Evolutionary conservation across 2,797 vertebrate species (phyloP).

Genomic region (Sorex maritimensis): DNA sequence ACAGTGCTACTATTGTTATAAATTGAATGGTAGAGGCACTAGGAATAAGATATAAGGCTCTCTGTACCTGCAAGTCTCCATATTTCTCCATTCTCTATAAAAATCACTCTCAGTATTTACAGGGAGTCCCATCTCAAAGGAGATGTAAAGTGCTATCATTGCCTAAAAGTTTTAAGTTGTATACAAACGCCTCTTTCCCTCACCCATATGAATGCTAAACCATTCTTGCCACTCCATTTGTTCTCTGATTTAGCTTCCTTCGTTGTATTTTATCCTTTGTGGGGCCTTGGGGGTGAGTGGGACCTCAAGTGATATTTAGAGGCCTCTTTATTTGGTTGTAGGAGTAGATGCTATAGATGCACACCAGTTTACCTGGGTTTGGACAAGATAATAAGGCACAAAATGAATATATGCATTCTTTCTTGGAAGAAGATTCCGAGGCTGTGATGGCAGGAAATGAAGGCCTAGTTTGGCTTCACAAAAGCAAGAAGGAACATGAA

Average conservation of each 20-base stretch:
- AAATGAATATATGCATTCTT: neutral
- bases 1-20: neutral
- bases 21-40: neutral
- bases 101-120: neutral
- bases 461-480: neutral
- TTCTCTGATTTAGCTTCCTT: neutral
- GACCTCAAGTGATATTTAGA: neutral
- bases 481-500: neutral
- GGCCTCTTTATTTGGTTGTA: neutral
- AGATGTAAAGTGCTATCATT: neutral
- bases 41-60: neutral
- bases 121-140: neutral
- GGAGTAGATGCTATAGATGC: neutral
- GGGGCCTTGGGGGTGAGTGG: too few species aligned
- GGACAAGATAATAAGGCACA: neutral
- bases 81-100: neutral
- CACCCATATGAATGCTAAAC: neutral
- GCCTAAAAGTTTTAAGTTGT: neutral
- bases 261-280: neutral
- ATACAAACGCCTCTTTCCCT: neutral
- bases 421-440: neutral
- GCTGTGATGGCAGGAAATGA: neutral
- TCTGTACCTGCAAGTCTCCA: neutral
- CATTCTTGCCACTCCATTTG: neutral
- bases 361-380: neutral